These are phyloP conservation scores for Cromileptes altivelis DNA, from an alignment of 2,113 vertebrate species.

Conservation along the genomic window DNA sequence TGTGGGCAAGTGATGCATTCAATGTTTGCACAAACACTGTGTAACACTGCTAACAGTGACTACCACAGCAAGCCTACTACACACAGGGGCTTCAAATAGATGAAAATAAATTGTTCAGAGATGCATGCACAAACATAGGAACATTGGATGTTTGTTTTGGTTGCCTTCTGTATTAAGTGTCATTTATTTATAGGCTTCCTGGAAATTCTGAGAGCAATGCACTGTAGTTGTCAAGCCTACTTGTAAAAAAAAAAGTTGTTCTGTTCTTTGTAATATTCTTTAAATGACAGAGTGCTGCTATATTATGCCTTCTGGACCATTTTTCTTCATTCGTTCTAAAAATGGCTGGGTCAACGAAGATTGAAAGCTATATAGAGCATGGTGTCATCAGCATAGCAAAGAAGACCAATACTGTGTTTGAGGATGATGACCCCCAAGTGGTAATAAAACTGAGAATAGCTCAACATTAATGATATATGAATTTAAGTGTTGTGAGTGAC, in stretches of 20 bases:
- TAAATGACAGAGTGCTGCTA: neutral
- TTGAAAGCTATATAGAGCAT: neutral
- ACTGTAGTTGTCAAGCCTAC: neutral
- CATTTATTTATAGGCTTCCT: conserved; percentile 30
- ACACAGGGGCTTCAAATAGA: neutral
- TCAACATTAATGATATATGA: neutral
- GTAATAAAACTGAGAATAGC: neutral
- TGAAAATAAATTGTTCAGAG: too few species aligned
- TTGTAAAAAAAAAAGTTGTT: neutral
- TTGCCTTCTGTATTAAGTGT: neutral
- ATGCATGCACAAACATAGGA: too few species aligned
- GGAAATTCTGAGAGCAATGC: neutral
- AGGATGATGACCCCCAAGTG: neutral
- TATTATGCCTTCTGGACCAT: neutral
- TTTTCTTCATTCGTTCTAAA: neutral
- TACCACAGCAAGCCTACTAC: neutral
- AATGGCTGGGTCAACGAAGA: neutral
- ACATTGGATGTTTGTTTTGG: too few species aligned
- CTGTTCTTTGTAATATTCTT: neutral
- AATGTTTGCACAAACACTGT: too few species aligned
- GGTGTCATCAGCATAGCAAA: neutral
- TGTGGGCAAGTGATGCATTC: too few species aligned
- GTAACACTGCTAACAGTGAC: too few species aligned
- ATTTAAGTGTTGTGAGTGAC: neutral
- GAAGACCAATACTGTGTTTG: neutral